Conservation (phyloP, 2,113 vertebrate species). For the Erythrolamprus reginae region DNA sequence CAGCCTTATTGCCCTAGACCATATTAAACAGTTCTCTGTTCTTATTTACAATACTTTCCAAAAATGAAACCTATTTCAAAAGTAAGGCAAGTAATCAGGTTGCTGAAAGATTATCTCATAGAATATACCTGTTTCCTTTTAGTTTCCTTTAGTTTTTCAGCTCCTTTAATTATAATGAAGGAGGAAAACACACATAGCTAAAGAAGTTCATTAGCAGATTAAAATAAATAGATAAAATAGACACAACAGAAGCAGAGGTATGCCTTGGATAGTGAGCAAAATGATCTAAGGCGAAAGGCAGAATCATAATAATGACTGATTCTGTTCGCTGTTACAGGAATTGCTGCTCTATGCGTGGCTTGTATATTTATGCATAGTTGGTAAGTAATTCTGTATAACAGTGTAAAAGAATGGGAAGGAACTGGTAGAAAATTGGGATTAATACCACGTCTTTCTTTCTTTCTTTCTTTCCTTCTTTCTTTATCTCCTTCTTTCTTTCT, state of each 20-base stretch:
- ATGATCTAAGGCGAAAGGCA: neutral
- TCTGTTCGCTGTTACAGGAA: neutral
- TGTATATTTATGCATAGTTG: neutral
- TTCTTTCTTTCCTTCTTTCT: no score
- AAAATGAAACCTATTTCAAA: neutral
- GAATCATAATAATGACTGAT: neutral
- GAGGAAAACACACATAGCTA: neutral
- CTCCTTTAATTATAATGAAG: neutral
- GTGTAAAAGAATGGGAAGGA: neutral
- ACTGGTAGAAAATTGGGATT: slow-evolving; percentile 3
- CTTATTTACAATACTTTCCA: neutral
- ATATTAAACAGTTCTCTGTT: neutral
- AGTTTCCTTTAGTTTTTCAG: neutral
- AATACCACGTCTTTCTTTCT: neutral
- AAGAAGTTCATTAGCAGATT: neutral
- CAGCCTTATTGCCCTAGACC: neutral
- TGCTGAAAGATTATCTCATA: neutral
- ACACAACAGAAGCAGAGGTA: neutral
- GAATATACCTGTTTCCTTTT: neutral
- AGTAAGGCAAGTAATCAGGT: neutral
- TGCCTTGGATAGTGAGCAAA: neutral
- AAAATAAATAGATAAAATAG: neutral
- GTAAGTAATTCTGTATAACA: neutral
- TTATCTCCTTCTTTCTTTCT: no score
- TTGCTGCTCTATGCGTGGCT: neutral